Evolutionary conservation across 2,888 invertebrate genomes (phyloP).

Genomic region (Nymphalis urticae): DNA sequence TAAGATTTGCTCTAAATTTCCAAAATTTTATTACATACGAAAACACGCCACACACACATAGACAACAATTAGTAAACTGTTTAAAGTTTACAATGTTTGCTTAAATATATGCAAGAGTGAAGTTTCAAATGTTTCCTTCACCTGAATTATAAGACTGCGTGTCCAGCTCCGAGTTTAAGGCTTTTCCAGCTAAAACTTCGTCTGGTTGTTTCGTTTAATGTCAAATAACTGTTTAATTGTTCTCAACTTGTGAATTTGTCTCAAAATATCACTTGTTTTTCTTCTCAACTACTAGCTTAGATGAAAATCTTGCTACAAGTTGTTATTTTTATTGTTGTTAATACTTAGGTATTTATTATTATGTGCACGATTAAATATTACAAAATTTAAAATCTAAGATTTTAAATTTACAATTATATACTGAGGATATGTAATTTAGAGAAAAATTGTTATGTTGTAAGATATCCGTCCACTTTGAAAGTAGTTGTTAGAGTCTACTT

Average conservation of each 20-base stretch:
- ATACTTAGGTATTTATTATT: too few relatives aligned
- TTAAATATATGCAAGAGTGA: constrained; percentile 24
- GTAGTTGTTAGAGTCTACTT: too few relatives aligned
- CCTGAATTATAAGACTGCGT: constrained; percentile 47
- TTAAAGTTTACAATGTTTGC: constrained; percentile 21
- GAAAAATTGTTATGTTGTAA: too few relatives aligned
- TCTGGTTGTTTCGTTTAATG: constrained; percentile 65
- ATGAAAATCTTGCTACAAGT: neutral
- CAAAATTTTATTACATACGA: neutral
- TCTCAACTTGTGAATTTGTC: constrained; percentile 50
- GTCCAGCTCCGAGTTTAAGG: constrained; percentile 51
- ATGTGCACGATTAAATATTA: too few relatives aligned
- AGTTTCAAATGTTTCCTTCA: constrained; percentile 23
- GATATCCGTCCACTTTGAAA: too few relatives aligned
- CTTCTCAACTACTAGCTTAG: neutral
- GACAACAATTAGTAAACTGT: constrained; percentile 6
- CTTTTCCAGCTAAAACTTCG: constrained; percentile 56
- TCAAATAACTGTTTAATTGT: constrained; percentile 68
- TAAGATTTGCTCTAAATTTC: too few relatives aligned
- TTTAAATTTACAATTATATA: too few relatives aligned
- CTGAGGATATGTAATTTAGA: too few relatives aligned
- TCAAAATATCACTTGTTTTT: constrained; percentile 26
- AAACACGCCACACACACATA: neutral
- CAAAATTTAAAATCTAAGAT: too few relatives aligned
- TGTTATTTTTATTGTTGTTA: too few relatives aligned